These are phyloP conservation scores for Calypte anna DNA, from an alignment of 2,113 vertebrate genomes.

Conservation along the genomic window DNA sequence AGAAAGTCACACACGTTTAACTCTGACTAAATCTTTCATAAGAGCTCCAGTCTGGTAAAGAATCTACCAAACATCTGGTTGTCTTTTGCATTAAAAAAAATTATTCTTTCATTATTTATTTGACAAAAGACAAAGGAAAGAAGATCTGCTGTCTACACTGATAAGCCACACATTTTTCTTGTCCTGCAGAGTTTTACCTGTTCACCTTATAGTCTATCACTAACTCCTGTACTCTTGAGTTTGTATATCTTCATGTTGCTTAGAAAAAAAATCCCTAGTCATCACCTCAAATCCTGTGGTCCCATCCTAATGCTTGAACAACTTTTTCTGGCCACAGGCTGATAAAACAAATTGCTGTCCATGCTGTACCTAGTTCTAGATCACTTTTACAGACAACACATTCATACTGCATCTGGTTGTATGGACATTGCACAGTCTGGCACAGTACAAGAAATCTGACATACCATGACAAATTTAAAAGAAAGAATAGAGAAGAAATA, in stretches of 20 bases:
- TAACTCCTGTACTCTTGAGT: neutral
- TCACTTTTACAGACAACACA: neutral
- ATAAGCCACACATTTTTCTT: neutral
- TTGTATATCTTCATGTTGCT: neutral
- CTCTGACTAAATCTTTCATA: neutral
- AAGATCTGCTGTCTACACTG: neutral
- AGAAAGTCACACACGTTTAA: conserved; percentile 17
- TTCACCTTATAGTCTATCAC: neutral
- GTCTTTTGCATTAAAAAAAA: neutral
- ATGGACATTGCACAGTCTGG: neutral
- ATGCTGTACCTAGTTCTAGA: neutral
- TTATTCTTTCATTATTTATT: neutral
- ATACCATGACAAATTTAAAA: neutral
- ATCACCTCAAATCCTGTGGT: neutral
- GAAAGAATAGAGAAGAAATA: neutral
- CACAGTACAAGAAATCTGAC: neutral
- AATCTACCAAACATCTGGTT: neutral
- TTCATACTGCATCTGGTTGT: neutral
- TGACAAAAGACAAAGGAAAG: neutral
- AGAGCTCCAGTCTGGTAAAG: neutral
- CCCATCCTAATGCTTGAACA: neutral
- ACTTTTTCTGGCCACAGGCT: neutral
- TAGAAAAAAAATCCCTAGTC: neutral
- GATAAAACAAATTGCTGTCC: neutral
- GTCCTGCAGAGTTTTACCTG: neutral